Evolutionary conservation across 2,888 invertebrate genomes (phyloP), one percentile per base, ranked within the genome.

Genomic region (Halictus ligatus): DNA sequence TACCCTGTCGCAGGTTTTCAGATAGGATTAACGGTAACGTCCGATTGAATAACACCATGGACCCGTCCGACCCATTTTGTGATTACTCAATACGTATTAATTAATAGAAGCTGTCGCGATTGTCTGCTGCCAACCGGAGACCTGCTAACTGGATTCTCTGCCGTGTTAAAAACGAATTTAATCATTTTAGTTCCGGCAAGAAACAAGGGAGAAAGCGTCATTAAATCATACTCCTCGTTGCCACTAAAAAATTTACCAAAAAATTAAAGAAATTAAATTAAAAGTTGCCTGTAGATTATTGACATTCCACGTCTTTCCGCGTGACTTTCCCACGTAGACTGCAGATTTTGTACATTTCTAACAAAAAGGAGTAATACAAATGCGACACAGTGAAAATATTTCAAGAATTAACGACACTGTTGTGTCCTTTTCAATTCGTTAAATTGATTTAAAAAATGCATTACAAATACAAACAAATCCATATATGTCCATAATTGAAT

Each of bases 11-110:
- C 21, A 48, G n/a, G n/a, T 72, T 72, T 72, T 25, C n/a, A 1
- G 8, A 29, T 48, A 72, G 35, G 71, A 58, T 79, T 69, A 46
- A 18, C 21, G 25, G 4, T 48, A 67, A 69, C 18, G 15, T 79
- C 15, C 40, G 69, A 54, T n/a, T 74, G 74, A 82, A 46, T 58
- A 25, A 67, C 25, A 40, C 46, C 50, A 48, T 75, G 46, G 15
- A 80, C 25, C 13, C 29, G 15, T 58, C 48, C 46, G 25, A 18
- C 21, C 21, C 15, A 25, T 58, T 58, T 40, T 69, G 46, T 18
- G 40, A 67, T 15, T 25, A 21, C 18, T 46, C 54, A 25, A 50
- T 64, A 64, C 46, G 71, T 43, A 40, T 54, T 69, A 35, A 73
- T 50, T 78, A 54, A 18, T 74, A 54, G n/a, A 54, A 54, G n/a